Evolutionary conservation across 2,888 invertebrate species (phyloP).

Genomic region (Taphrorychus bicolor): DNA sequence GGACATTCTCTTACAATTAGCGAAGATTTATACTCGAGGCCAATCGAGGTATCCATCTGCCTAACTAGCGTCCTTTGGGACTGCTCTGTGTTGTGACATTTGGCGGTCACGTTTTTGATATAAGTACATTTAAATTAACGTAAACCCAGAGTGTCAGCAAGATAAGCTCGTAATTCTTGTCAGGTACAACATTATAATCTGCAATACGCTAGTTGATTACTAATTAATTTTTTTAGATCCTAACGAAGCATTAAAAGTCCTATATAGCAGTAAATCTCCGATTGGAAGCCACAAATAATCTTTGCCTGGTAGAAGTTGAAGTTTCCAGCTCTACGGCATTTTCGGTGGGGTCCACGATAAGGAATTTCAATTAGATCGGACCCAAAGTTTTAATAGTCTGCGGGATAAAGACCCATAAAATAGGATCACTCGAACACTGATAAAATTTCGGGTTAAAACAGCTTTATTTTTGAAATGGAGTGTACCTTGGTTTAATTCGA

Average conservation of each 20-base stretch:
- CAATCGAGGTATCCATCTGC: slow-evolving; percentile 7
- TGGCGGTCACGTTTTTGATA: not conserved
- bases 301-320: slow-evolving; percentile 1
- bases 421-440: slow-evolving; percentile 17
- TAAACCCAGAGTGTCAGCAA: not conserved
- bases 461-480: not conserved
- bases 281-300: slow-evolving; percentile 7
- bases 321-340: not conserved
- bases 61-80: slow-evolving; percentile 2
- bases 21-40: slow-evolving; percentile 5
- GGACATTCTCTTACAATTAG: slow-evolving; percentile 13
- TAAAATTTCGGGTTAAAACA: slow-evolving; percentile 3
- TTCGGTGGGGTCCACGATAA: slow-evolving; percentile 32
- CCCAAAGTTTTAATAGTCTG: slow-evolving; percentile 23
- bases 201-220: not conserved
- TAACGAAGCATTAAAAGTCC: not conserved
- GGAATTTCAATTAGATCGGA: slow-evolving; percentile 37
- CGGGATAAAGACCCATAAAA: slow-evolving; percentile 19
- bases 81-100: not conserved
- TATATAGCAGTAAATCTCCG: slow-evolving; percentile 1
- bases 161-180: not conserved
- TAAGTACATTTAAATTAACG: not conserved
- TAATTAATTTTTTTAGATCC: not conserved
- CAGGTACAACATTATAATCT: not conserved
- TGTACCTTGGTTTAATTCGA: too few species aligned